These are phyloP conservation scores for Petrophora chlorosata DNA, from an alignment of 2,888 invertebrate genomes.

Conservation along the genomic window DNA sequence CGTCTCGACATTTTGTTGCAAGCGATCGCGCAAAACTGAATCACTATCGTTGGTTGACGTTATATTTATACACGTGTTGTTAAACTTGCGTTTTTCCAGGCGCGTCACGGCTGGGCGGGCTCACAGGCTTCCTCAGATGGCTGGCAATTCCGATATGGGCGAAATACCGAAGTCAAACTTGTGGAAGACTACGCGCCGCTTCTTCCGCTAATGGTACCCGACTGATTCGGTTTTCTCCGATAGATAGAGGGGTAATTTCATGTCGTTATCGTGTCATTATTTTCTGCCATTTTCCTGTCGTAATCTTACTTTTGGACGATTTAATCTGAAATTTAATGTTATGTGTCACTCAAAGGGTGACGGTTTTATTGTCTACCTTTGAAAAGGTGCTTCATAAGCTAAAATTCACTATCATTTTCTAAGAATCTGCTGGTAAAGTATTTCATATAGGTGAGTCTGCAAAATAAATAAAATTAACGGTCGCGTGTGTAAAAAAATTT, in stretches of 20 bases:
- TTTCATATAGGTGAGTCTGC: too few relatives aligned
- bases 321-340: slow-evolving; percentile 30
- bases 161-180: slow-evolving; percentile 57
- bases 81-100: slow-evolving; percentile 78
- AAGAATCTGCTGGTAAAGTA: neutral
- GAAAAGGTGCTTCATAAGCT: neutral
- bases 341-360: slow-evolving; percentile 17
- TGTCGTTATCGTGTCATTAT: slow-evolving; percentile 57
- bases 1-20: slow-evolving; percentile 71
- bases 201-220: slow-evolving; percentile 65
- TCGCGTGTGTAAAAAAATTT: too few relatives aligned
- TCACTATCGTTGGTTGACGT: slow-evolving; percentile 67
- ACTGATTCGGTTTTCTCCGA: slow-evolving; percentile 52
- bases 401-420: neutral
- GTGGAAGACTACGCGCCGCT: slow-evolving; percentile 62
- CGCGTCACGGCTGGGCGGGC: slow-evolving; percentile 69
- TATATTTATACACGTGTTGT: slow-evolving; percentile 80
- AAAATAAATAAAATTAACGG: too few relatives aligned
- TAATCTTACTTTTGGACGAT: slow-evolving; percentile 35
- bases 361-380: slow-evolving; percentile 1
- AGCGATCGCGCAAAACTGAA: slow-evolving; percentile 81
- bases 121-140: slow-evolving; percentile 59
- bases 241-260: slow-evolving; percentile 60
- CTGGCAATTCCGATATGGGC: slow-evolving; percentile 68
- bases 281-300: slow-evolving; percentile 54